Evolutionary conservation across 2,113 vertebrate genomes (phyloP).

Genomic region (Solea senegalensis): DNA sequence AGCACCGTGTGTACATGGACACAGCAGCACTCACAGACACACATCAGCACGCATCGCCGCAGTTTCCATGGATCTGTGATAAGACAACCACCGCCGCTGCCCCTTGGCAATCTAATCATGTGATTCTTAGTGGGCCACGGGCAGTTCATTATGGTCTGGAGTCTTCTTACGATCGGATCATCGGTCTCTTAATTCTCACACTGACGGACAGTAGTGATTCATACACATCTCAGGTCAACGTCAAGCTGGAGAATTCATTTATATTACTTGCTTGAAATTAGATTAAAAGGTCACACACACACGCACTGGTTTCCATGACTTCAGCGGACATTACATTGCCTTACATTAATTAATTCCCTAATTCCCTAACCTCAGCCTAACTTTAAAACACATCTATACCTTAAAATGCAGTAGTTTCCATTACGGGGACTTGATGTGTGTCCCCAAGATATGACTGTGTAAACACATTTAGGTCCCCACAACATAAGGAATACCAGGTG

Average conservation of each 20-base stretch:
- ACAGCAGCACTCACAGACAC: neutral
- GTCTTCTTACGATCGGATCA: neutral
- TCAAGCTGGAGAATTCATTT: neutral
- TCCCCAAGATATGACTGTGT: too few relatives aligned
- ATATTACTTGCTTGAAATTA: slow-evolving; percentile 33
- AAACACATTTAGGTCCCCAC: too few relatives aligned
- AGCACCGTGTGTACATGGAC: neutral
- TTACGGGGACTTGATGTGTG: too few relatives aligned
- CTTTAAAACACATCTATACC: too few relatives aligned
- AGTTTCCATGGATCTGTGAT: slow-evolving; percentile 22
- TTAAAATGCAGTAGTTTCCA: too few relatives aligned
- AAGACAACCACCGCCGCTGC: slow-evolving; percentile 22
- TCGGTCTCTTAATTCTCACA: neutral
- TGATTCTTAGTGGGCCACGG: slow-evolving; percentile 6
- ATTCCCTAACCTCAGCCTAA: too few relatives aligned
- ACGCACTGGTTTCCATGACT: neutral
- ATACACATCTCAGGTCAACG: slow-evolving; percentile 10
- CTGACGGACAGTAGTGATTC: neutral
- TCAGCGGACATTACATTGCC: too few relatives aligned
- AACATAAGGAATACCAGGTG: too few relatives aligned
- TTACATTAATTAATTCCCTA: too few relatives aligned
- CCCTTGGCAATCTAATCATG: slow-evolving; percentile 12
- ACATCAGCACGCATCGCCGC: slow-evolving; percentile 14
- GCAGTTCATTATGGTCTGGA: slow-evolving; percentile 3
- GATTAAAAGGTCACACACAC: slow-evolving; percentile 46